Evolutionary conservation across 2,113 vertebrate species (phyloP).

Genomic region (Penelope pileata): DNA sequence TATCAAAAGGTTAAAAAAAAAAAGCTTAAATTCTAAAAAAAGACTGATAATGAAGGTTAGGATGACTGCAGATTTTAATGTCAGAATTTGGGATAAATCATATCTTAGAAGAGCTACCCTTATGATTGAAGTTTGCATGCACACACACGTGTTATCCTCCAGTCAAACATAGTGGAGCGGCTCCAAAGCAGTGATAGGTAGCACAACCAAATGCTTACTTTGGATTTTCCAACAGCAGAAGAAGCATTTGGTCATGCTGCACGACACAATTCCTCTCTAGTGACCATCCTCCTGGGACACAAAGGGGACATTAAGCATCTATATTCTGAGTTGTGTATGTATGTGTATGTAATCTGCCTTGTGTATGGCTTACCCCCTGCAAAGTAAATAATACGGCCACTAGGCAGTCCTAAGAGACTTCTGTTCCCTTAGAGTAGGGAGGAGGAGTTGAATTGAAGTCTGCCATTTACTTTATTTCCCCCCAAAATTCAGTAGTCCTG

Average conservation of each 20-base stretch:
- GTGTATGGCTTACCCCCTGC: not conserved
- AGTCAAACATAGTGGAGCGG: not conserved
- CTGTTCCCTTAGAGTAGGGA: not conserved
- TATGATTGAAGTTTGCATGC: accelerated
- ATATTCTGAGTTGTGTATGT: not conserved
- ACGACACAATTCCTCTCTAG: not conserved
- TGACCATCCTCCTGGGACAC: accelerated
- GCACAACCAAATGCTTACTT: not conserved
- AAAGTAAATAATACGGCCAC: not conserved
- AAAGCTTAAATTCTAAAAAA: not conserved
- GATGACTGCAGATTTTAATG: not conserved
- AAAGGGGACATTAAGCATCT: not conserved
- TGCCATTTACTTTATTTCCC: not conserved
- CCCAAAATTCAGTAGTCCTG: not conserved
- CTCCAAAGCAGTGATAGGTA: not conserved
- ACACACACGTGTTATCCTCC: not conserved
- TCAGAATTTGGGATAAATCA: not conserved
- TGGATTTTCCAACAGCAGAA: not conserved
- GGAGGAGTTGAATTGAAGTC: not conserved
- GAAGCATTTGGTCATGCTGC: not conserved
- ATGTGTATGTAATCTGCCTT: too few relatives aligned
- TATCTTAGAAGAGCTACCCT: not conserved
- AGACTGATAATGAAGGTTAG: not conserved
- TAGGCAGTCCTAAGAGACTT: not conserved
- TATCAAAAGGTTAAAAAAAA: not conserved